These are phyloP conservation scores for Rhinichthys klamathensis DNA, from an alignment of 2,113 vertebrate genomes.

Conservation along the genomic window DNA sequence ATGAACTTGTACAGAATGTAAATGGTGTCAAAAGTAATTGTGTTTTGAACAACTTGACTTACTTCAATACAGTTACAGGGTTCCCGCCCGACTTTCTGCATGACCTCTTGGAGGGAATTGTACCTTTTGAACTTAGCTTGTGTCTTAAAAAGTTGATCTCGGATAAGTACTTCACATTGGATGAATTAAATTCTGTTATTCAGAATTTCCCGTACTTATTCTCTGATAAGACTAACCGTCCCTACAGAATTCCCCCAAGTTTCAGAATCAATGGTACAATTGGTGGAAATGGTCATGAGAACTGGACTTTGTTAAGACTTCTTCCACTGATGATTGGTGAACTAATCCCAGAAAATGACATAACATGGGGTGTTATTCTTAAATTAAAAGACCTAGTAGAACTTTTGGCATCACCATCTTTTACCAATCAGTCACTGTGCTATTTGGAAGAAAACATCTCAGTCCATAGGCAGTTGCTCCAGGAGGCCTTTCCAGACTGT, in stretches of 20 bases:
- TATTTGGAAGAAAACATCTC: constrained; percentile 55
- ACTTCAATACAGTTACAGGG: neutral
- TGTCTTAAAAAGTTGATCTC: neutral
- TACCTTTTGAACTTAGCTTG: neutral
- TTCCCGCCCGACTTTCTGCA: neutral
- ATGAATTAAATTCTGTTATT: constrained; percentile 44
- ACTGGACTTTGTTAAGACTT: constrained; percentile 23
- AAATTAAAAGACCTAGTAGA: constrained; percentile 6
- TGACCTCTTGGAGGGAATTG: constrained; percentile 10
- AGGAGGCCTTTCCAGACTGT: constrained; percentile 49
- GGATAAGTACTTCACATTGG: constrained; percentile 27
- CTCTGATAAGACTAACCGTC: constrained; percentile 29
- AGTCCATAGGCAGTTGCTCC: constrained; percentile 53
- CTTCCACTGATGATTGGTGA: constrained; percentile 35
- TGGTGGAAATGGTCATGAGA: neutral
- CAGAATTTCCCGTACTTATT: constrained; percentile 21
- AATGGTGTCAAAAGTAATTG: neutral
- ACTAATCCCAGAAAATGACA: constrained; percentile 41
- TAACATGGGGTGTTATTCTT: constrained; percentile 39
- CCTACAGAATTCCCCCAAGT: constrained; percentile 30
- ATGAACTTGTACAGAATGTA: neutral
- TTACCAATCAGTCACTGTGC: constrained; percentile 50
- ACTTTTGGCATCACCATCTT: constrained; percentile 39
- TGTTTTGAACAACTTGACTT: neutral
- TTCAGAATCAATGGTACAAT: constrained; percentile 33